Percentiles rank a stretch among this genome's conserved stretches.
Evolutionary conservation across 2,113 vertebrate species (phyloP).

Genomic region (Illadopsis cleaveri): DNA sequence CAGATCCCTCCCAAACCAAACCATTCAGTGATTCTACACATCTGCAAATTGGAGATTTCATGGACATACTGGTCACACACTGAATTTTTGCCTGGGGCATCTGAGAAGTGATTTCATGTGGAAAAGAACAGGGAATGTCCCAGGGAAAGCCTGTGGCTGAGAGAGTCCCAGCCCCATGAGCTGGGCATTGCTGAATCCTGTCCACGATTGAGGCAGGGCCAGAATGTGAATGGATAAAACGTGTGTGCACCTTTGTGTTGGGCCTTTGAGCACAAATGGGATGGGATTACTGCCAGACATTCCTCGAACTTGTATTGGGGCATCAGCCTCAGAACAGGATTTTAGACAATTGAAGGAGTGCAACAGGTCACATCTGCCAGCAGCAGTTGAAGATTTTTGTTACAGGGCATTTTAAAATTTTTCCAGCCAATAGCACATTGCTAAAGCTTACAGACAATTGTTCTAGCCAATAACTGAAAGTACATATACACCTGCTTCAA

Average conservation of each 20-base stretch:
- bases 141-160: not conserved
- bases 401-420: too few relatives aligned
- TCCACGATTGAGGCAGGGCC: rapidly evolving
- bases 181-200: not conserved
- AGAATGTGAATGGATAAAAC: not conserved
- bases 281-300: too few relatives aligned
- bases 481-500: too few relatives aligned
- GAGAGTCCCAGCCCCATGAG: not conserved
- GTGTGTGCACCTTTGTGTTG: not conserved
- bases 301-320: too few relatives aligned
- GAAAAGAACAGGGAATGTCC: not conserved
- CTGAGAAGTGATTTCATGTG: not conserved
- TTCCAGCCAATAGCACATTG: too few relatives aligned
- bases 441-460: too few relatives aligned
- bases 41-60: not conserved
- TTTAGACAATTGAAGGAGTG: too few relatives aligned
- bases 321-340: too few relatives aligned
- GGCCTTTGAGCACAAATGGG: too few relatives aligned
- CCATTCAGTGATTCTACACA: not conserved
- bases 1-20: not conserved
- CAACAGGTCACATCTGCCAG: too few relatives aligned
- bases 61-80: rapidly evolving
- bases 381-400: too few relatives aligned
- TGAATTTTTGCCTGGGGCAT: not conserved
- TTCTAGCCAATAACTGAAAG: too few relatives aligned